phyloP scores from a whole-genome alignment of 2,797 vertebrate genomes.

The Pyrrhura leucotis region DNA sequence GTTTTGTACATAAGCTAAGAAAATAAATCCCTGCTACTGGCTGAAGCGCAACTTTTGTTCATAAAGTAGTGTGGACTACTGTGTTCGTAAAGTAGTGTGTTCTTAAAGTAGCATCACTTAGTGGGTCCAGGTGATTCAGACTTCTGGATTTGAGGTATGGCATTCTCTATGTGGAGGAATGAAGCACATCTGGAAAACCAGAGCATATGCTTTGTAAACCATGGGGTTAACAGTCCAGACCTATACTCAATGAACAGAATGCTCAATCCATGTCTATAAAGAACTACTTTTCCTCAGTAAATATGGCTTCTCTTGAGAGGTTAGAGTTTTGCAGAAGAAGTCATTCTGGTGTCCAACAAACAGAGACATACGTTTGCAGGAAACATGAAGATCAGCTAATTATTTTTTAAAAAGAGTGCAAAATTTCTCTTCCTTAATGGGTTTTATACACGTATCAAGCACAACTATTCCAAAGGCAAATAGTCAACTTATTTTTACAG shows the following conservation, averaged over 20 bases:
- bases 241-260: not conserved
- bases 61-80: not conserved
- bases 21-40: not conserved
- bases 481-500: not conserved
- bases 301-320: not conserved
- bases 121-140: not conserved
- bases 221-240: not conserved
- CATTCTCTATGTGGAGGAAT: not conserved
- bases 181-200: not conserved
- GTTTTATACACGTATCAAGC: not conserved
- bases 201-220: not conserved
- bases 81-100: not conserved
- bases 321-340: not conserved
- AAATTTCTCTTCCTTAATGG: not conserved
- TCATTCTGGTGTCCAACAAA: not conserved
- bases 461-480: not conserved
- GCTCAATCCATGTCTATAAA: not conserved
- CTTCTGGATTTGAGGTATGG: not conserved
- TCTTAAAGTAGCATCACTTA: not conserved
- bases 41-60: not conserved
- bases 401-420: not conserved
- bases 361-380: not conserved
- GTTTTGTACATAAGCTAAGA: not conserved
- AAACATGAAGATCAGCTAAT: not conserved
- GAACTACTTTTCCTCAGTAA: not conserved